Conservation (phyloP, 2,113 vertebrate species). For the Cettia cetti region DNA sequence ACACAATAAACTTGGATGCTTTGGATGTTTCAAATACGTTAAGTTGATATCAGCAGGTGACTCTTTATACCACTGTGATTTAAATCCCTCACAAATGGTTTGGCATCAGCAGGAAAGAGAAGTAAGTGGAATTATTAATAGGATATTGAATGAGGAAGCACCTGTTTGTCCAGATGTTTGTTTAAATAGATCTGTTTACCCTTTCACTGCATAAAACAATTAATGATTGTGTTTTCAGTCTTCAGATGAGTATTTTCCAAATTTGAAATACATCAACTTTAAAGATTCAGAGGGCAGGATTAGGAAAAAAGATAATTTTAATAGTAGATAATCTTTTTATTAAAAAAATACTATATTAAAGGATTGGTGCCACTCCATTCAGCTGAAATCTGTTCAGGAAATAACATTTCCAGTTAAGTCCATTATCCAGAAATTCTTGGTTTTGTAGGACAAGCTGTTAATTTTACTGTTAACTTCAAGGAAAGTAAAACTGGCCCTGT, state of each 20-base stretch:
- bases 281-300: neutral
- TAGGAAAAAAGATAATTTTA: neutral
- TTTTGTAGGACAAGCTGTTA: neutral
- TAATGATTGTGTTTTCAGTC: neutral
- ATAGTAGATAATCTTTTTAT: neutral
- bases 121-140: constrained; percentile 25
- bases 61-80: neutral
- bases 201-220: neutral
- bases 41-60: constrained; percentile 25
- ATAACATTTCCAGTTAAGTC: neutral
- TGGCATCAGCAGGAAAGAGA: neutral
- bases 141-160: neutral
- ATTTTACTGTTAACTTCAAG: neutral
- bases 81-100: constrained; percentile 31
- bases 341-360: fast-evolving
- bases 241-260: neutral
- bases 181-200: neutral
- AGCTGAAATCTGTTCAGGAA: neutral
- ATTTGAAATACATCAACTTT: neutral
- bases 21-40: neutral
- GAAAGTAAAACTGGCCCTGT: neutral
- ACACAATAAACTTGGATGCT: neutral
- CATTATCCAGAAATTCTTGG: neutral
- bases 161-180: constrained; percentile 40
- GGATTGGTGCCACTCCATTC: neutral